Percentiles rank a stretch among this genome's conserved stretches.
These are phyloP conservation scores for Platichthys stellatus DNA, from an alignment of 2,113 vertebrate species.

Conservation along the genomic window DNA sequence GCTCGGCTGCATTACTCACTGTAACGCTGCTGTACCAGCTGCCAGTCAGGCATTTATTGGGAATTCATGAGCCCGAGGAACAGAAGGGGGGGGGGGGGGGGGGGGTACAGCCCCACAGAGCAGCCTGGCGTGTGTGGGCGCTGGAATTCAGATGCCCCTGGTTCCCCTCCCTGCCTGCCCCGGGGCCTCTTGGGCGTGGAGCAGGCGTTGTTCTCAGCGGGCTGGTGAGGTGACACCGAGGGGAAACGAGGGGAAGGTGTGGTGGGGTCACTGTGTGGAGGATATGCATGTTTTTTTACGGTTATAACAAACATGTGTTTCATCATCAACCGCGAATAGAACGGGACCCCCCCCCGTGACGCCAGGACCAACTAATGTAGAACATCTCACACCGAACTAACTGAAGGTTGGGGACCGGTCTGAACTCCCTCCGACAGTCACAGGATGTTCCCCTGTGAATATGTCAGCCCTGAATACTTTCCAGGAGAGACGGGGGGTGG, in stretches of 20 bases:
- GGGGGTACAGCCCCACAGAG: constrained; percentile 34
- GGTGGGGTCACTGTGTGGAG: constrained; percentile 2
- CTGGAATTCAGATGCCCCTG: constrained; percentile 61
- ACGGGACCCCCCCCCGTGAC: background rate
- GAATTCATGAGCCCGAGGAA: constrained; percentile 26
- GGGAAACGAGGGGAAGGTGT: constrained; percentile 13
- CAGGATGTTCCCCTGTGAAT: constrained; percentile 30
- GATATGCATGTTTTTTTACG: background rate
- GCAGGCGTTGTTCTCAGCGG: constrained; percentile 58
- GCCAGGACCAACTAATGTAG: background rate
- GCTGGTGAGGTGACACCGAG: constrained; percentile 15
- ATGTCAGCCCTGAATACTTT: background rate
- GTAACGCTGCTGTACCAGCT: constrained; percentile 55
- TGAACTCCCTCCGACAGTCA: background rate
- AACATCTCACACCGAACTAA: constrained; percentile 4
- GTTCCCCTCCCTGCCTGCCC: constrained; percentile 37
- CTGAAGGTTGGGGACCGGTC: constrained; percentile 19
- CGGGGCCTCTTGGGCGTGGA: constrained; percentile 65
- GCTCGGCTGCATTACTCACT: constrained; percentile 31
- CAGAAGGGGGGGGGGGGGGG: constrained; percentile 40
- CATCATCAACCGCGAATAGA: background rate
- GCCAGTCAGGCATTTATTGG: constrained; percentile 38
- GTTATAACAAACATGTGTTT: background rate
- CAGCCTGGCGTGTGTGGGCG: constrained; percentile 37
- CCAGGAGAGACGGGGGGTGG: constrained; percentile 33